phyloP scores from a whole-genome alignment of 2,797 vertebrate genomes.

The Microctenopoma steveboyesi region DNA sequence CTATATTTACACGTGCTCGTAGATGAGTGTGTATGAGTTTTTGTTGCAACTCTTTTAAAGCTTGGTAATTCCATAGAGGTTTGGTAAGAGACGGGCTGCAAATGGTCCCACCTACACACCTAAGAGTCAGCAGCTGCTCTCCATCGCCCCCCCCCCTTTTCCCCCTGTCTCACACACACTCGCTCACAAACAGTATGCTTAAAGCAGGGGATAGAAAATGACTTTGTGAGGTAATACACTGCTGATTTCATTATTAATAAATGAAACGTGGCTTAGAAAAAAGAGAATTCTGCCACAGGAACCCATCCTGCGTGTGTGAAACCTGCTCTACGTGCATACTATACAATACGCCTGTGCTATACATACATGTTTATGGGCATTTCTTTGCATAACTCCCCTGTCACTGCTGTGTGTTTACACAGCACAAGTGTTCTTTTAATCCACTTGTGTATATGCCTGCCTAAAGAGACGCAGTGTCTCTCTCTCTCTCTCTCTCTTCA shows the following conservation, averaged over 20 bases:
- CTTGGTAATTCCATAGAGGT: slow-evolving; percentile 66
- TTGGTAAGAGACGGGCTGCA: slow-evolving; percentile 63
- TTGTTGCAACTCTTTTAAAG: slow-evolving; percentile 53
- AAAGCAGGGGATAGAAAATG: slow-evolving; percentile 43
- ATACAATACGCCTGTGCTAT: neutral
- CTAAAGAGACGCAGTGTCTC: slow-evolving; percentile 57
- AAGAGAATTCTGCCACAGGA: slow-evolving; percentile 12
- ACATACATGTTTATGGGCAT: slow-evolving; percentile 23
- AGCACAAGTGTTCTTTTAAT: slow-evolving; percentile 61
- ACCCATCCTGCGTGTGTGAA: neutral
- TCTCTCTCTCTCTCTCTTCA: slow-evolving; percentile 47
- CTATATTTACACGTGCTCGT: slow-evolving; percentile 4
- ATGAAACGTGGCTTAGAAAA: slow-evolving; percentile 18
- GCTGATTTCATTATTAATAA: slow-evolving; percentile 40
- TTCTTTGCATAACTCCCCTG: slow-evolving; percentile 39
- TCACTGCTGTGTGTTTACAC: slow-evolving; percentile 50
- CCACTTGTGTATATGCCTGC: slow-evolving; percentile 68
- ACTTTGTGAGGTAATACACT: slow-evolving; percentile 47
- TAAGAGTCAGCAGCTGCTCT: slow-evolving; percentile 67
- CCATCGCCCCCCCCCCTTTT: slow-evolving; percentile 43
- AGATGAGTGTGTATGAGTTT: slow-evolving; percentile 20
- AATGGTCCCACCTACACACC: slow-evolving; percentile 80
- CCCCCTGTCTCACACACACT: slow-evolving; percentile 20
- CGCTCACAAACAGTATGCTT: slow-evolving; percentile 41
- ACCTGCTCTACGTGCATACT: neutral